Evolutionary conservation across 2,888 invertebrate genomes (phyloP).

Genomic region (Drosophila greeni): DNA sequence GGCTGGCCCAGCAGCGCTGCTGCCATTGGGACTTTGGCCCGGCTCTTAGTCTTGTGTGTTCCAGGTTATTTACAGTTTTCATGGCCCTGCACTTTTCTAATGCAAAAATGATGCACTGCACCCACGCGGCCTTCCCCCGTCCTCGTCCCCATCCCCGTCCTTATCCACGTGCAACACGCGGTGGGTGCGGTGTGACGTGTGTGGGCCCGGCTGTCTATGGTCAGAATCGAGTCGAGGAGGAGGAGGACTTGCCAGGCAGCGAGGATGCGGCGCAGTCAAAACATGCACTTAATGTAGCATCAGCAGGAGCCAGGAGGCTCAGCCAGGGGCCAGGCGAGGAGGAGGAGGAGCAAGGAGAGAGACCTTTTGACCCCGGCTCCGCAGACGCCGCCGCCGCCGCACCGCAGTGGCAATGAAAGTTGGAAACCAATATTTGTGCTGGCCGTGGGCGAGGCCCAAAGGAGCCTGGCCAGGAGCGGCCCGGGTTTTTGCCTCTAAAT

Average conservation of each 20-base stretch:
- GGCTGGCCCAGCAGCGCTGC: conserved; percentile 48
- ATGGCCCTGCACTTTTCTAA: conserved; percentile 66
- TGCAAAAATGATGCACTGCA: conserved; percentile 72
- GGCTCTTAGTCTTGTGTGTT: conserved; percentile 34
- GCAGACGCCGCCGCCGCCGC: conserved; percentile 38
- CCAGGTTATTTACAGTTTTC: conserved; percentile 65
- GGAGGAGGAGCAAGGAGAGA: conserved; percentile 5
- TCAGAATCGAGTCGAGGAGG: conserved; percentile 50
- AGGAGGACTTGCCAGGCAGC: conserved; percentile 27
- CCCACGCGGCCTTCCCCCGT: conserved; percentile 43
- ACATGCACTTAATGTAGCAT: conserved; percentile 57
- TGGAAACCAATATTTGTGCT: conserved; percentile 66
- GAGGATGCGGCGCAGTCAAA: conserved; percentile 46
- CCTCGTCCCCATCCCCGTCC: neutral
- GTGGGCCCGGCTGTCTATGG: conserved; percentile 56
- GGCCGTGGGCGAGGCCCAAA: conserved; percentile 29
- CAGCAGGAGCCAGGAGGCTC: conserved; percentile 26
- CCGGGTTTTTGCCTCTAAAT: conserved; percentile 18
- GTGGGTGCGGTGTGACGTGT: conserved; percentile 23
- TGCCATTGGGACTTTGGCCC: conserved; percentile 48
- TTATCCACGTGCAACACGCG: conserved; percentile 7
- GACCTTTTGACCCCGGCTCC: conserved; percentile 41
- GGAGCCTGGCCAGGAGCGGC: conserved; percentile 28
- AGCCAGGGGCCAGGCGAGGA: conserved; percentile 14
- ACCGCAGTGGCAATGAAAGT: conserved; percentile 68